phyloP scores from a whole-genome alignment of 2,113 vertebrate genomes.

The Donacobius atricapilla region DNA sequence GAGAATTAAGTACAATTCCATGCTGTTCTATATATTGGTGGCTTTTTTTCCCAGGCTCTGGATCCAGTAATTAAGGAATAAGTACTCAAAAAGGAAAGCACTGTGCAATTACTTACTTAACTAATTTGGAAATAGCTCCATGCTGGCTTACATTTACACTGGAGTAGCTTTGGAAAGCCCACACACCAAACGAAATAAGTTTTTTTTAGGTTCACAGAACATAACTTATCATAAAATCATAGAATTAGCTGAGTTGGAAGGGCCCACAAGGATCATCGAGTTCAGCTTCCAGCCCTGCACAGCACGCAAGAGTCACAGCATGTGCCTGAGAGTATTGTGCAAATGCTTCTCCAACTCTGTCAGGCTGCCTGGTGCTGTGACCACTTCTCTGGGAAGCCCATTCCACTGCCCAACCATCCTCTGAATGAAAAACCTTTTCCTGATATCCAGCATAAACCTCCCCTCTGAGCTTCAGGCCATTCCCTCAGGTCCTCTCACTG shows the following conservation, averaged over 20 bases:
- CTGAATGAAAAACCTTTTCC: background rate
- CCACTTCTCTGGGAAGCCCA: background rate
- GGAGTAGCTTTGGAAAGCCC: background rate
- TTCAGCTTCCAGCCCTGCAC: background rate
- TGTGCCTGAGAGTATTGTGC: background rate
- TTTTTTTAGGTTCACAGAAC: background rate
- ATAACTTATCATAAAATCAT: background rate
- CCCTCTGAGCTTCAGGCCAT: background rate
- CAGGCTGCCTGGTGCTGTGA: background rate
- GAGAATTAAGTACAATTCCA: background rate
- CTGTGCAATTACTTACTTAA: background rate
- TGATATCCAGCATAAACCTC: background rate
- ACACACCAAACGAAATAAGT: background rate
- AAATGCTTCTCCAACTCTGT: background rate
- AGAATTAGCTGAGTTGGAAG: background rate
- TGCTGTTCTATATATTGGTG: background rate
- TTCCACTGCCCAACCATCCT: background rate
- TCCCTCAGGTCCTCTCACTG: background rate
- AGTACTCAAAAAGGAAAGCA: background rate
- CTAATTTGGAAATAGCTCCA: background rate
- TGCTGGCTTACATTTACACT: background rate
- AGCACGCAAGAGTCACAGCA: rapidly evolving
- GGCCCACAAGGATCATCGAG: rapidly evolving
- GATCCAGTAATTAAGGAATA: background rate
- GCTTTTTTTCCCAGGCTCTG: background rate